These are phyloP conservation scores for Anoplopoma fimbria DNA, from an alignment of 2,113 vertebrate genomes.

Conservation along the genomic window DNA sequence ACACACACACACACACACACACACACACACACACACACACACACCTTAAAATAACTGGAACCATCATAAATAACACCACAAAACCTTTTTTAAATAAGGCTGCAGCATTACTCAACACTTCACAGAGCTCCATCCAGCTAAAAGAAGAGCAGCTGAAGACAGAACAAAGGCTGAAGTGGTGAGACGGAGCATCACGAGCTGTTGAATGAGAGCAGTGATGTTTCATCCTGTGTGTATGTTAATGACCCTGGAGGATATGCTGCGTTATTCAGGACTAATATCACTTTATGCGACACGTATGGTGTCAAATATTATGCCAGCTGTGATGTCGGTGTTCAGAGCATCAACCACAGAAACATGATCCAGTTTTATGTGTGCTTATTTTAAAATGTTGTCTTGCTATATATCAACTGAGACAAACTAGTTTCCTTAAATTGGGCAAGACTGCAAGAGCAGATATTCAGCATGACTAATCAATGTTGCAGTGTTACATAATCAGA, in stretches of 20 bases:
- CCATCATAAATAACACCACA: slow-evolving; percentile 67
- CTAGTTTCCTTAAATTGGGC: slow-evolving; percentile 20
- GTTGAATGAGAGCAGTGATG: slow-evolving; percentile 10
- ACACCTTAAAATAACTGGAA: slow-evolving; percentile 72
- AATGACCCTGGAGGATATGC: slow-evolving; percentile 39
- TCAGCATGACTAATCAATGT: slow-evolving; percentile 56
- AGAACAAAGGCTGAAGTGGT: background rate
- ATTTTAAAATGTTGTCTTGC: too few species aligned
- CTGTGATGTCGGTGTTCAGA: slow-evolving; percentile 36
- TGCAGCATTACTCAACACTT: slow-evolving; percentile 55
- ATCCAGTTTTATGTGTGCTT: background rate
- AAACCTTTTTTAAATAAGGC: slow-evolving; percentile 59
- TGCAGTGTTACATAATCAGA: slow-evolving; percentile 48
- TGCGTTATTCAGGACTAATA: slow-evolving; percentile 42
- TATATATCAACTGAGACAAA: slow-evolving; percentile 6
- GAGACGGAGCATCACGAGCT: background rate
- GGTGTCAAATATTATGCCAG: slow-evolving; percentile 45
- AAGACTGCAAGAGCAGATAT: slow-evolving; percentile 4
- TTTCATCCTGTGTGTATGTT: slow-evolving; percentile 34
- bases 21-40: slow-evolving; percentile 41
- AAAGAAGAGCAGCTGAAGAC: slow-evolving; percentile 35
- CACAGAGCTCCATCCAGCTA: background rate
- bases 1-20: slow-evolving; percentile 35
- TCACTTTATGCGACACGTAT: slow-evolving; percentile 40
- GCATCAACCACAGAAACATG: slow-evolving; percentile 12